Evolutionary conservation across 2,113 vertebrate genomes (phyloP), one percentile per base, ranked within the genome.

Genomic region (Austrofundulus limnaeus): DNA sequence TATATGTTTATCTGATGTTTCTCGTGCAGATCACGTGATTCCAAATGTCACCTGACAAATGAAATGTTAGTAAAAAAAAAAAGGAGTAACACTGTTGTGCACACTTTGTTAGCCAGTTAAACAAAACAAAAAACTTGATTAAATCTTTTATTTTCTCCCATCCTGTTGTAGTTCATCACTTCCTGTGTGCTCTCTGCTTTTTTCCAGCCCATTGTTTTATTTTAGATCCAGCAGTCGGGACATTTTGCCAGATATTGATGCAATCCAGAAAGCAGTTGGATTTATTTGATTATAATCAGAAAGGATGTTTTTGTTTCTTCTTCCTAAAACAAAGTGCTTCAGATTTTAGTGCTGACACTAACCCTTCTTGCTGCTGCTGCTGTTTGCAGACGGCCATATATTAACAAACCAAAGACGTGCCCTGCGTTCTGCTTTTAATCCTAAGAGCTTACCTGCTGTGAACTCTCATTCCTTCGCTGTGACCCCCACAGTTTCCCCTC

Each of bases 201-300:
- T n/a, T 52, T 59, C 45, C 51, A 65, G 51, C 49, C 39, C 75
- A 58, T 70, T 48, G 47, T 63, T 60, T n/a, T 62, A 65, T 73
- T 80, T 79, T 55, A 72, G 64, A 70, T 61, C 62, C 48, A 45
- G 56, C 28, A 37, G 64, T 66, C 37, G 4, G 54, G 63, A 79
- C 21, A 78, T 84, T 85, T 57, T 58, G 72, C 34, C 53, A 71
- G 52, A 76, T 62, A 59, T 55, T 73, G 61, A 67, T 62, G 57
- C 57, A 75, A 74, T 79, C 74, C 68, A 67, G 28, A 45, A 57
- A 67, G 57, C 51, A 52, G 41, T 42, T 49, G 28, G 42, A 66
- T 80, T 66, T 85, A 76, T 80, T 88, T 89, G 75, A 74, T 80
- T 84, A 73, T 66, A 72, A 79, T 85, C 60, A 81, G 48, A 42